Conservation (phyloP, 1,140 invertebrate genomes). For the Hylaeus volcanicus region DNA sequence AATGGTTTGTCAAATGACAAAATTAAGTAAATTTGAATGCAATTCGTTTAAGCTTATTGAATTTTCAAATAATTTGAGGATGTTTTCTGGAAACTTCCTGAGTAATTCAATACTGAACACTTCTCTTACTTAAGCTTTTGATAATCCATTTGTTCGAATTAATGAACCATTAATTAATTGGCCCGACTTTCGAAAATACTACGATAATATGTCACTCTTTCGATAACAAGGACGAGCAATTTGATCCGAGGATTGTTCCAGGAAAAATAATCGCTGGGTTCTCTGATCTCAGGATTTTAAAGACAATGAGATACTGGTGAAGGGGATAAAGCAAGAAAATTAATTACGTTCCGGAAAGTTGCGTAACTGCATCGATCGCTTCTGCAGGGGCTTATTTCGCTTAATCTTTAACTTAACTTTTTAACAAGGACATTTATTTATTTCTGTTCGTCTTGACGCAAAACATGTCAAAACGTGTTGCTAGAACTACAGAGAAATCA, state of each 20-base stretch:
- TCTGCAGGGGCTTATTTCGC: constrained; percentile 29
- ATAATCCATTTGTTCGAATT: background rate
- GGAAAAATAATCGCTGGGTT: constrained; percentile 15
- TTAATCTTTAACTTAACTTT: constrained; percentile 43
- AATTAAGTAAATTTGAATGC: too few species aligned
- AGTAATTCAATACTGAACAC: too few species aligned
- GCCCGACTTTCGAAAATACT: constrained; percentile 50
- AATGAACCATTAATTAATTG: constrained; percentile 17
- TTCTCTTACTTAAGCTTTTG: background rate
- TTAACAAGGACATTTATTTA: constrained; percentile 20
- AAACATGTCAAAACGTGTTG: background rate
- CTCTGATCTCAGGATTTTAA: constrained; percentile 12
- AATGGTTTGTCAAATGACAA: too few species aligned
- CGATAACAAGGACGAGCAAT: constrained; percentile 31
- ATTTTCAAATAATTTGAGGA: too few species aligned
- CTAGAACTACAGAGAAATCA: background rate
- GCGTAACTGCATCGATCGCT: constrained; percentile 46
- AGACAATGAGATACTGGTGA: background rate
- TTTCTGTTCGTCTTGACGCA: background rate
- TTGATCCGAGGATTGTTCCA: background rate
- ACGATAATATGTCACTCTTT: constrained; percentile 51
- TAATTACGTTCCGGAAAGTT: constrained; percentile 45
- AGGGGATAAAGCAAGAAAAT: constrained; percentile 8
- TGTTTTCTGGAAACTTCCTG: too few species aligned
- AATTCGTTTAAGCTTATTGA: too few species aligned